phyloP scores from a whole-genome alignment of 2,888 invertebrate species.

The Heliconius cydno region DNA sequence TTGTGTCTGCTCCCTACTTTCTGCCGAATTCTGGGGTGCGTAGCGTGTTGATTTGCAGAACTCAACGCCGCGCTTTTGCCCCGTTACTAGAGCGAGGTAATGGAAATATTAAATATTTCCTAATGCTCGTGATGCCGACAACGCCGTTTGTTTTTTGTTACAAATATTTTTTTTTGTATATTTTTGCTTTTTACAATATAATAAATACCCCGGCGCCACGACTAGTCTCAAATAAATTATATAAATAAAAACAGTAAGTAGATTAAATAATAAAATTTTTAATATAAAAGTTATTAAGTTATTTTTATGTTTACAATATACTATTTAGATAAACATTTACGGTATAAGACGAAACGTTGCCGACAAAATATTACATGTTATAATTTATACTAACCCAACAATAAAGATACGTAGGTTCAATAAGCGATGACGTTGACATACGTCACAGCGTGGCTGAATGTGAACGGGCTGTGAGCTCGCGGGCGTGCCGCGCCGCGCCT shows the following conservation, averaged over 20 bases:
- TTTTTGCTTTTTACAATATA: no score
- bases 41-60: no score
- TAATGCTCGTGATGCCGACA: no score
- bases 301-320: slow-evolving; percentile 8
- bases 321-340: neutral
- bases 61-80: no score
- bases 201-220: no score
- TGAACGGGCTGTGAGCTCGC: slow-evolving; percentile 47
- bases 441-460: slow-evolving; percentile 49
- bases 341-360: slow-evolving; percentile 20
- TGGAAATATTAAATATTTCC: no score
- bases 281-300: neutral
- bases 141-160: no score
- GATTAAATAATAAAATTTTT: neutral
- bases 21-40: no score
- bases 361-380: slow-evolving; percentile 34
- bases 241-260: neutral
- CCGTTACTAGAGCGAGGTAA: no score
- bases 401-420: slow-evolving; percentile 45
- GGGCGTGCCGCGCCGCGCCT: slow-evolving; percentile 62
- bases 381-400: slow-evolving; percentile 15
- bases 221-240: neutral
- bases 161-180: no score
- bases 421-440: slow-evolving; percentile 43
- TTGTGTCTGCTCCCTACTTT: no score